Percentiles rank a stretch among this genome's conserved stretches.
Conservation (phyloP, 1,140 invertebrate genomes). For the Conus ventricosus region DNA sequence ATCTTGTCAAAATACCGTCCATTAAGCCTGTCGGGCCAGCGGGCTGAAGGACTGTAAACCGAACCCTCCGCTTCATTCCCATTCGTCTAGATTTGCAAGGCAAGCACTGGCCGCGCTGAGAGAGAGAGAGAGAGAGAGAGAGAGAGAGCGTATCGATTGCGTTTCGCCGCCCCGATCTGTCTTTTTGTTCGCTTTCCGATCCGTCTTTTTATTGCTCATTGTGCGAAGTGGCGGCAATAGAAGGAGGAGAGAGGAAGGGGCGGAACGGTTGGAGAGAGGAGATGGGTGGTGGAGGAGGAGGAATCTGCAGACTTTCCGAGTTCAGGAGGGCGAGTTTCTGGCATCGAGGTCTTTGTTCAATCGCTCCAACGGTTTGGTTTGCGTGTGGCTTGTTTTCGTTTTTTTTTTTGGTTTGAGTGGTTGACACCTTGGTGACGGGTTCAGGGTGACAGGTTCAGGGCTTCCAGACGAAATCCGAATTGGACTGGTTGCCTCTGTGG, state of each 20-base stretch:
- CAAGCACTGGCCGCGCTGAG: not conserved
- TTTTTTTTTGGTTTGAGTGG: no score
- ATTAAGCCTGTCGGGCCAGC: not conserved
- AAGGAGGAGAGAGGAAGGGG: not conserved
- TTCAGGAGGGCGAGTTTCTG: not conserved
- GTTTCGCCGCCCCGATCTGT: conserved; percentile 19
- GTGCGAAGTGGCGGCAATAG: conserved; percentile 21
- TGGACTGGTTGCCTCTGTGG: no score
- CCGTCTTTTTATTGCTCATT: conserved; percentile 27
- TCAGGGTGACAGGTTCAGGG: no score
- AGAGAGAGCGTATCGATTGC: conserved; percentile 14
- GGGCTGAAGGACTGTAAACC: conserved; percentile 22
- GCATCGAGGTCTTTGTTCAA: not conserved
- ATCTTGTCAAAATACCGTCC: conserved; percentile 34
- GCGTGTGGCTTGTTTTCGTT: no score
- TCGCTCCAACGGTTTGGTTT: no score
- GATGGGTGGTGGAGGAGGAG: not conserved
- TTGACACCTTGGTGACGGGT: no score
- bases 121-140: conserved; percentile 3
- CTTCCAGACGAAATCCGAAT: no score
- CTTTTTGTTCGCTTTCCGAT: conserved; percentile 31
- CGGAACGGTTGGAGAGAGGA: not conserved
- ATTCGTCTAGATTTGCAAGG: conserved; percentile 30
- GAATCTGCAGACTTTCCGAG: not conserved
- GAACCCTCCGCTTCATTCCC: conserved; percentile 18